Percentiles rank a stretch among this genome's conserved stretches.
phyloP scores from a whole-genome alignment of 2,888 invertebrate species.

The Cactoblastis cactorum region DNA sequence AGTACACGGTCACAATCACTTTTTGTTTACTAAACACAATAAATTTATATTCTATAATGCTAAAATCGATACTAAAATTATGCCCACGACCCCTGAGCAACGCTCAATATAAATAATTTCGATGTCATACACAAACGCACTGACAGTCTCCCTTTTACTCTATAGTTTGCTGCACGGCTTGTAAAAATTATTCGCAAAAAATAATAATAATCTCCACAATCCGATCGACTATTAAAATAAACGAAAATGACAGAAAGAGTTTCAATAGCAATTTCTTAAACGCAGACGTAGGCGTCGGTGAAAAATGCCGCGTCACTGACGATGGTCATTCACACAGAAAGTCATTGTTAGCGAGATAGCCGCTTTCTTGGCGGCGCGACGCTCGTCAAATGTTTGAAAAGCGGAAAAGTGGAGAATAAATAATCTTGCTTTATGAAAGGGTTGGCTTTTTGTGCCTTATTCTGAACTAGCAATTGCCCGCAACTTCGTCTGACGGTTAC shows the following conservation, averaged over 20 bases:
- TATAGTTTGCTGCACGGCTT: neutral
- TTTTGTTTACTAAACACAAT: too few species aligned
- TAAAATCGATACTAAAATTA: too few species aligned
- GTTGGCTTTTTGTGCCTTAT: neutral
- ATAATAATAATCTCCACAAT: neutral
- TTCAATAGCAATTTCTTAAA: constrained; percentile 1
- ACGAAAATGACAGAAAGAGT: neutral
- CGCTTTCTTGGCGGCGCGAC: constrained; percentile 32
- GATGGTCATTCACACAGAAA: constrained; percentile 71
- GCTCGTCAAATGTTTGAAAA: constrained; percentile 39
- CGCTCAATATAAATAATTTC: too few species aligned
- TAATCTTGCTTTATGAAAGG: too few species aligned
- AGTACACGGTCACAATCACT: too few species aligned
- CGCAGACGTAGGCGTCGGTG: constrained; percentile 32
- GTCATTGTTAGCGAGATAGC: constrained; percentile 72
- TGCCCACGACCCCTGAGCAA: too few species aligned
- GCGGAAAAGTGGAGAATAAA: constrained; percentile 34
- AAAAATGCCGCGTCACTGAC: constrained; percentile 68
- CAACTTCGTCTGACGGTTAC: too few species aligned
- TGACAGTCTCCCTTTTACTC: too few species aligned
- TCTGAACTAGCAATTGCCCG: too few species aligned
- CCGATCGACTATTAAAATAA: neutral
- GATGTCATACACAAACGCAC: too few species aligned
- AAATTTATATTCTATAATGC: too few species aligned
- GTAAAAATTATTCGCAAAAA: neutral